A percentile compares a stretch with the other conserved stretches of the same genome.
These are phyloP conservation scores for Theristicus caerulescens DNA, from an alignment of 2,113 vertebrate genomes.

Conservation along the genomic window DNA sequence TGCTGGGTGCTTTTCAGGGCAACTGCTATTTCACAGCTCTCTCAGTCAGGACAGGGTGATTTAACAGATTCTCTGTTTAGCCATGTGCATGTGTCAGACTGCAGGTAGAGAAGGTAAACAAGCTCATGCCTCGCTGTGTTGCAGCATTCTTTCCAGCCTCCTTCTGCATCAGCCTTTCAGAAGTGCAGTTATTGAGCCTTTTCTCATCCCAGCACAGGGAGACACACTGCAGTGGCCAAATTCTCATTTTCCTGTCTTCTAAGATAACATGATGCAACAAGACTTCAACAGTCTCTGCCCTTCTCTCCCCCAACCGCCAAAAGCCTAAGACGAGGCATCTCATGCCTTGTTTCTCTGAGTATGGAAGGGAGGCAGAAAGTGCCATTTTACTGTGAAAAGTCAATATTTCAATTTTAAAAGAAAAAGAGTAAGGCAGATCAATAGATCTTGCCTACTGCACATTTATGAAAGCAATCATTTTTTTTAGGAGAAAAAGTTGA, in stretches of 20 bases:
- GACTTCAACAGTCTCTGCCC: neutral
- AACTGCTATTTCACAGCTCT: neutral
- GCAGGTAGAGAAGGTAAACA: neutral
- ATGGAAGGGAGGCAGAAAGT: neutral
- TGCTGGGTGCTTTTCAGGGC: neutral
- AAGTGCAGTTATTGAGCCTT: neutral
- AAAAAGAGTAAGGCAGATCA: neutral
- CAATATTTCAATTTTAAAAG: neutral
- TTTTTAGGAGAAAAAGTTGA: neutral
- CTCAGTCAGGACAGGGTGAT: neutral
- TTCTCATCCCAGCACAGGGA: neutral
- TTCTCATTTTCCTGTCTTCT: neutral
- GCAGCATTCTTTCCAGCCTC: neutral
- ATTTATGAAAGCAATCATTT: neutral
- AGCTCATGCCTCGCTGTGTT: neutral
- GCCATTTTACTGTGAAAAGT: neutral
- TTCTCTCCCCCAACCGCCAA: neutral
- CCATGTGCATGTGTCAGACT: neutral
- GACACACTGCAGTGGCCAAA: neutral
- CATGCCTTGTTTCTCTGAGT: neutral
- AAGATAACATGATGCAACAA: neutral
- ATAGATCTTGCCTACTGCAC: neutral
- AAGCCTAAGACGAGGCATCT: neutral
- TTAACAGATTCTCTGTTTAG: neutral
- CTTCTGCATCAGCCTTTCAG: neutral